Conservation (phyloP, 2,797 vertebrate species). For the Esox masquinongy region DNA sequence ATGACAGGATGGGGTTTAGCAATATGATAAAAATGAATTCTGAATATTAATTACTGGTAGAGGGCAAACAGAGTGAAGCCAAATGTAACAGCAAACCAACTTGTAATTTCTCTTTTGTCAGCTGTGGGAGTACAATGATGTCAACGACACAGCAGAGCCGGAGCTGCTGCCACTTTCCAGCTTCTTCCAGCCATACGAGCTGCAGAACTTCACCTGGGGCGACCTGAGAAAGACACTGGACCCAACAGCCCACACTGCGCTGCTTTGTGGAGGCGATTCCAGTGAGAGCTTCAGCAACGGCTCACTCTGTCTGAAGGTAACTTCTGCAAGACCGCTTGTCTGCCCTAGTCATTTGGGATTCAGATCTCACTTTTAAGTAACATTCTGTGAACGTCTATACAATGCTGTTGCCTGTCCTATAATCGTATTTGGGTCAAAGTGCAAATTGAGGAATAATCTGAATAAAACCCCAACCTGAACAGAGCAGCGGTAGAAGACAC, state of each 20-base stretch:
- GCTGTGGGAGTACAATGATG: slow-evolving; percentile 84
- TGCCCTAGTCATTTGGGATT: too few species aligned
- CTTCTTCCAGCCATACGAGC: slow-evolving; percentile 78
- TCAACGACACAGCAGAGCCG: slow-evolving; percentile 55
- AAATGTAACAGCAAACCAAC: not conserved
- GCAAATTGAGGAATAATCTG: too few species aligned
- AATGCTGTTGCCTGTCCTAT: too few species aligned
- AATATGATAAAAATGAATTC: not conserved
- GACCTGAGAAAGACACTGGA: slow-evolving; percentile 66
- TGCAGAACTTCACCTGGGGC: slow-evolving; percentile 81
- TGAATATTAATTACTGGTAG: not conserved
- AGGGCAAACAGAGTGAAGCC: not conserved
- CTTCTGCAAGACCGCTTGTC: too few species aligned
- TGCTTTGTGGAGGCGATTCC: slow-evolving; percentile 68
- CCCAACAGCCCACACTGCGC: slow-evolving; percentile 39
- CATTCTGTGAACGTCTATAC: too few species aligned
- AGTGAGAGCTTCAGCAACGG: slow-evolving; percentile 61
- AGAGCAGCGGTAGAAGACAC: too few species aligned
- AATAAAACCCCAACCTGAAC: too few species aligned
- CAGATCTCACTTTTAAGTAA: too few species aligned
- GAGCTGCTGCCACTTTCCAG: slow-evolving; percentile 33
- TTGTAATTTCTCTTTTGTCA: slow-evolving; percentile 44
- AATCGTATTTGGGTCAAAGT: too few species aligned
- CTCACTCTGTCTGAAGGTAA: slow-evolving; percentile 79
- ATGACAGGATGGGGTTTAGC: not conserved